Evolutionary conservation across 2,888 invertebrate genomes (phyloP), one percentile per base, ranked within the genome.

Genomic region (Euzetes globulus): DNA sequence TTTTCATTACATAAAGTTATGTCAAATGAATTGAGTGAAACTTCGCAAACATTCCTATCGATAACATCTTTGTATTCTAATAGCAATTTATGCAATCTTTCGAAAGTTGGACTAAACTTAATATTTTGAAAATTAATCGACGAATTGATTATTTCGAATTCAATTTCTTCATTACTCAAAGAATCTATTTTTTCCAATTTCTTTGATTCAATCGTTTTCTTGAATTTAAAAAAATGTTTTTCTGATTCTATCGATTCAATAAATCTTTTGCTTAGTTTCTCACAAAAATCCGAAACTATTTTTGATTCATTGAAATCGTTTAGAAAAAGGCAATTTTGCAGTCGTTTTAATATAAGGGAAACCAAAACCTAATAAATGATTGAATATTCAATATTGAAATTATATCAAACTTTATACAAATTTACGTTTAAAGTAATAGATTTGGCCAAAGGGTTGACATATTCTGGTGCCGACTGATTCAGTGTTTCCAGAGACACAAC

Each of bases 341-440:
- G n/a, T 41, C 41, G 5, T 19, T 65, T 65, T 5, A 37, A 2
- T 19, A n/a, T 41, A 9, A 19, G n/a, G 2, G 65, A 65, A 29
- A 65, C 37, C n/a, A 65, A 65, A 37, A 65, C 33, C 65, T 65
- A 41, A 29, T 65, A 41, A 37, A 17, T 17, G 7, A 37, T 11
- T 5, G 17, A 65, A 37, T 65, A 37, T 37, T 17, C 5, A 65
- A 7, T n/a, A 37, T 41, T 19, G 6, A 22, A 13, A 6, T 11
- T 58, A 19, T 7, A 19, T 19, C 4, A 22, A 6, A 25, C 5
- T 22, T 58, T 19, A 13, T 58, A 3, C n/a, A n/a, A n/a, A n/a
- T n/a, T 65, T 9, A 65, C 65, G 11, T 65, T 65, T 27, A 65
- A 65, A 11, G 65, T 65, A 6, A 65, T 13, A 2, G 65, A 65